phyloP scores from a whole-genome alignment of 2,797 vertebrate species.

The Emys orbicularis region DNA sequence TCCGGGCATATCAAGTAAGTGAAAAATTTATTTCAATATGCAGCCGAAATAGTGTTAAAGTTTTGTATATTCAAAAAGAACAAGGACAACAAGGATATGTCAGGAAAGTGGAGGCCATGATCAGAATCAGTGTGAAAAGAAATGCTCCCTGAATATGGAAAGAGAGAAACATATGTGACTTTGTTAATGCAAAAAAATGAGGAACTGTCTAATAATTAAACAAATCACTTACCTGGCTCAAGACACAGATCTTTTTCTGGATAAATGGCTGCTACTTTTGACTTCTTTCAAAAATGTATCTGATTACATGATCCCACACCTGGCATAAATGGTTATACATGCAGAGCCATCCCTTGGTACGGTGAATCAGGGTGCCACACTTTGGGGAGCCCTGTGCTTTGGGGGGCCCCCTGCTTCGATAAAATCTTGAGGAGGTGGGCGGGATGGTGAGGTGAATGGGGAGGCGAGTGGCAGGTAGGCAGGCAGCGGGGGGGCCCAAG shows the following conservation, averaged over 20 bases:
- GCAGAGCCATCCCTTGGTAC: too few relatives aligned
- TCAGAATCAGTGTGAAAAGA: neutral
- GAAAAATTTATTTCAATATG: slow-evolving; percentile 22
- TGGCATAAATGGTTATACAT: neutral
- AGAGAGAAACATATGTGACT: neutral
- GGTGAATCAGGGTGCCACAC: too few relatives aligned
- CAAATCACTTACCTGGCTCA: neutral
- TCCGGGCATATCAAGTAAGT: slow-evolving; percentile 73
- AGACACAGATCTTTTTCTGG: neutral
- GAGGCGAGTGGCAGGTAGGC: too few relatives aligned
- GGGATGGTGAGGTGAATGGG: too few relatives aligned
- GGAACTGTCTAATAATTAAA: neutral
- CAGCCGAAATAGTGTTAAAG: neutral
- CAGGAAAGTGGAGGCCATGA: neutral
- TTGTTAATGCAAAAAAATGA: neutral
- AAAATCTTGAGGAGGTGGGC: too few relatives aligned
- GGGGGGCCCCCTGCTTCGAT: too few relatives aligned
- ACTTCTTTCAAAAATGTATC: neutral
- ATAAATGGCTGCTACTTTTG: neutral
- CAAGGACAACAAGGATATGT: neutral
- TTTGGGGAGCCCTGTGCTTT: too few relatives aligned
- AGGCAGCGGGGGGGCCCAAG: too few relatives aligned
- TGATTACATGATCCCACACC: neutral
- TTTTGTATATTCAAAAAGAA: neutral
- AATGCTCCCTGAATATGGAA: accelerated